Evolutionary conservation across 1,140 invertebrate genomes (phyloP), one percentile per base, ranked within the genome.

Genomic region (Tribolium castaneum): DNA sequence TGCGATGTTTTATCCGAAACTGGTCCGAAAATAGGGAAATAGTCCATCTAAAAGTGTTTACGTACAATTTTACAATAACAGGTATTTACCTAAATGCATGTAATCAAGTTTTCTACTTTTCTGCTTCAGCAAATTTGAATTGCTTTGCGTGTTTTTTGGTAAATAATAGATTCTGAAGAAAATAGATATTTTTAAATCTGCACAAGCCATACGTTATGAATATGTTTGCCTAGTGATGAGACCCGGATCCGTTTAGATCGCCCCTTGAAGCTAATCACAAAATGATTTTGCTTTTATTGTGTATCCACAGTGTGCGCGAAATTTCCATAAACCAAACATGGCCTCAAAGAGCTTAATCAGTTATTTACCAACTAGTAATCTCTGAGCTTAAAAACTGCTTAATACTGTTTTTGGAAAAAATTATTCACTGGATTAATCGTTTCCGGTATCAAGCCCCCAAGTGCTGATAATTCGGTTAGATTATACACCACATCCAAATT

Each of bases 31-130:
- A 45, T 0, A 10, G n/a, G 39, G 7, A 45, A 45, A 9, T 45
- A 45, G 39, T 45, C n/a, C 39, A 45, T 45, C 39, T 9, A 45
- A 45, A 10, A 45, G n/a, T 45, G n/a, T n/a, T 45, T 45, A 45
- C 25, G 9, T n/a, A 45, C 7, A 45, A 45, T 45, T 45, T 45
- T 45, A 45, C 39, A n/a, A 45, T 45, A 45, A 45, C 39, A 4
- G n/a, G n/a, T 9, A 45, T 7, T 66, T 66, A 66, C 25, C 59
- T 35, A 66, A 66, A 66, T 66, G 10, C 35, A 14, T 34, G 30
- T 34, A 35, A 66, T 66, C 30, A 66, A 45, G n/a, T 66, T 66
- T 66, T 66, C 59, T 66, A 35, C 25, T 66, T 66, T 66, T 66
- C 59, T 66, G 59, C 30, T 66, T 66, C 3, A 66, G 14, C 30